A percentile compares a stretch with the other conserved stretches of the same genome.
phyloP scores from a whole-genome alignment of 2,888 invertebrate genomes.

The Drosophila buzzatii region DNA sequence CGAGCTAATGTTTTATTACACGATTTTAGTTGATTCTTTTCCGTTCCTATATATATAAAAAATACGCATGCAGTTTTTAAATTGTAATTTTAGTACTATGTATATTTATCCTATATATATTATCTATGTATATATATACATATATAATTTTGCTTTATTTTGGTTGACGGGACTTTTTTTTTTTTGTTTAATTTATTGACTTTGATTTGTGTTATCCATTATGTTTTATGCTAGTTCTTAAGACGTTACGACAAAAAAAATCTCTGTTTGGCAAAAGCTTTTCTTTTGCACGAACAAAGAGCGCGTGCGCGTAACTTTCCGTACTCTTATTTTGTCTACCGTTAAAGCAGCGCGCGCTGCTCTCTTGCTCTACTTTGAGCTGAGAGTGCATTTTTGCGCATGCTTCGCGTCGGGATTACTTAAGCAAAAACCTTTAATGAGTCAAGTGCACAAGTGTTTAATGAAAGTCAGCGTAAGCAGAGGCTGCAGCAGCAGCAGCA shows the following conservation, averaged over 20 bases:
- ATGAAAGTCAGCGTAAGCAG: neutral
- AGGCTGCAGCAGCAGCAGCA: neutral
- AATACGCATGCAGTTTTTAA: constrained; percentile 82
- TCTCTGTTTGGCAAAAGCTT: constrained; percentile 28
- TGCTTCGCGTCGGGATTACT: constrained; percentile 21
- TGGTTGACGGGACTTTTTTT: constrained; percentile 85
- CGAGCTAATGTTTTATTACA: constrained; percentile 77
- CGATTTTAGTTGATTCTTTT: constrained; percentile 52
- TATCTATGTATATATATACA: constrained; percentile 62
- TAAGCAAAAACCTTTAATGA: constrained; percentile 12
- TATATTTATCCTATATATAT: constrained; percentile 61
- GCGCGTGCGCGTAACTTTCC: constrained; percentile 25
- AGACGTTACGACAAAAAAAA: constrained; percentile 31
- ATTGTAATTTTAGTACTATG: constrained; percentile 78
- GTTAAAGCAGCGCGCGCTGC: constrained; percentile 6
- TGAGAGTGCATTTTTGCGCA: constrained; percentile 15
- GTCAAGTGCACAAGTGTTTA: constrained; percentile 47
- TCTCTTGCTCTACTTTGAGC: constrained; percentile 2
- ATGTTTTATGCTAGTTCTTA: constrained; percentile 65
- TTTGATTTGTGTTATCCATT: constrained; percentile 65
- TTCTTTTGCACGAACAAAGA: constrained; percentile 27
- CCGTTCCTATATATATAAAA: constrained; percentile 41
- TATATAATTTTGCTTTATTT: constrained; percentile 81
- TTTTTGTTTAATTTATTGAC: constrained; percentile 65
- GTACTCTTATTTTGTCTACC: neutral